Conservation (phyloP, 2,113 vertebrate genomes). For the Dasypus novemcinctus region DNA sequence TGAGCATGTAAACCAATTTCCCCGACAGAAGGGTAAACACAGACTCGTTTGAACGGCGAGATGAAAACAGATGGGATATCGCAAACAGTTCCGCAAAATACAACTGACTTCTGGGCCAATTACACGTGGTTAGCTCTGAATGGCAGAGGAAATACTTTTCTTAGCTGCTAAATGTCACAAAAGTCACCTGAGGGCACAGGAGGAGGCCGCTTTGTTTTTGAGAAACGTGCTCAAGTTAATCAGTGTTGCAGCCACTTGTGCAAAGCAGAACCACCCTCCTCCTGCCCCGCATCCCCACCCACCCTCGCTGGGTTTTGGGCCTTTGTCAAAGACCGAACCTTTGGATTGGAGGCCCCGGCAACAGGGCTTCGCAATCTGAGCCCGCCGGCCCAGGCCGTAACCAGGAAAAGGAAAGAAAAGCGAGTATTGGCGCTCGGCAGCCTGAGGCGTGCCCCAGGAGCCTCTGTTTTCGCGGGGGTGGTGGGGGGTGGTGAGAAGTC, state of each 20-base stretch:
- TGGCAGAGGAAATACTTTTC: constrained; percentile 91
- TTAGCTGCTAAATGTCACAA: constrained; percentile 91
- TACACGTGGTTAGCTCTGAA: constrained; percentile 89
- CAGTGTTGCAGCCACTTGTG: constrained; percentile 57
- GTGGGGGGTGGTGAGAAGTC: neutral
- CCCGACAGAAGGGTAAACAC: constrained; percentile 86
- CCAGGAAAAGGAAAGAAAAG: neutral
- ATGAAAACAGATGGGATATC: constrained; percentile 87
- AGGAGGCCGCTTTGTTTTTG: constrained; percentile 83
- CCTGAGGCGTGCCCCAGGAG: neutral
- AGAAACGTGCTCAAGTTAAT: constrained; percentile 81
- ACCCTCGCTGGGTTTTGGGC: neutral
- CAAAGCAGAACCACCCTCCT: constrained; percentile 43
- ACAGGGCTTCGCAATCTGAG: neutral
- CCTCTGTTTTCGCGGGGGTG: neutral
- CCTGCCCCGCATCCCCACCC: neutral
- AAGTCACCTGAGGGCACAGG: constrained; percentile 85
- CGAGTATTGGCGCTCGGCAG: neutral
- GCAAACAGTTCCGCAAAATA: constrained; percentile 89
- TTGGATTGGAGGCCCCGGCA: neutral
- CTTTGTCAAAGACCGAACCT: neutral
- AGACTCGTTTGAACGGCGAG: constrained; percentile 82
- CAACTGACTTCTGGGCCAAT: constrained; percentile 90
- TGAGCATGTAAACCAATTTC: constrained; percentile 87
- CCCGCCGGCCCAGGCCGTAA: neutral